Percentiles rank a stretch among this genome's conserved stretches.
Conservation (phyloP, 23 tunicate species). For the Pegea sp. region DNA sequence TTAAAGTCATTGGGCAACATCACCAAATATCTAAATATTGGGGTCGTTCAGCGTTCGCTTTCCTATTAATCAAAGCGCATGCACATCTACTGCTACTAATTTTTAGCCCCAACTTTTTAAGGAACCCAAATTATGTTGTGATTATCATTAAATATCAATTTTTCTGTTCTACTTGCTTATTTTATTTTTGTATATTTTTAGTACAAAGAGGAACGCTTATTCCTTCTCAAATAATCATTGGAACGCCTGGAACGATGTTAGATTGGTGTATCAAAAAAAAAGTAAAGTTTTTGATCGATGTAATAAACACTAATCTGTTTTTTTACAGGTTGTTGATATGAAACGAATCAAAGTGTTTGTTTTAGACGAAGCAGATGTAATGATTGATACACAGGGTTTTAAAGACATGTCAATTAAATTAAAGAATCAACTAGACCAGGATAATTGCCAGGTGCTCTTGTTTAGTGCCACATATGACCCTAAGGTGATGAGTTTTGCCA, state of each 20-base stretch:
- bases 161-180: too few relatives aligned
- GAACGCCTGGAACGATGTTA: slow-evolving; percentile 93
- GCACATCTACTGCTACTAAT: too few relatives aligned
- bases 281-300: neutral
- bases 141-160: too few relatives aligned
- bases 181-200: slow-evolving; percentile 2
- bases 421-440: slow-evolving; percentile 16
- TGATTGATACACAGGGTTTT: slow-evolving; percentile 97
- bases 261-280: slow-evolving; percentile 45
- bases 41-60: too few relatives aligned
- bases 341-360: slow-evolving; percentile 60
- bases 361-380: slow-evolving; percentile 99
- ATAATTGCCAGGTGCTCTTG: slow-evolving; percentile 53
- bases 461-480: slow-evolving; percentile 96
- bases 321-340: slow-evolving; percentile 48
- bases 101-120: too few relatives aligned
- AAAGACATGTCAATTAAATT: slow-evolving; percentile 80
- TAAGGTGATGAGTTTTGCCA: slow-evolving; percentile 75
- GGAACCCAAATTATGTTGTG: too few relatives aligned
- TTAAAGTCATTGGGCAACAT: too few relatives aligned
- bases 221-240: slow-evolving; percentile 76
- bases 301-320: neutral
- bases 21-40: too few relatives aligned
- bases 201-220: slow-evolving; percentile 34
- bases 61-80: too few relatives aligned